Evolutionary conservation across 2,113 vertebrate genomes (phyloP), one percentile per base, ranked within the genome.

Genomic region (Zosterops lateralis): DNA sequence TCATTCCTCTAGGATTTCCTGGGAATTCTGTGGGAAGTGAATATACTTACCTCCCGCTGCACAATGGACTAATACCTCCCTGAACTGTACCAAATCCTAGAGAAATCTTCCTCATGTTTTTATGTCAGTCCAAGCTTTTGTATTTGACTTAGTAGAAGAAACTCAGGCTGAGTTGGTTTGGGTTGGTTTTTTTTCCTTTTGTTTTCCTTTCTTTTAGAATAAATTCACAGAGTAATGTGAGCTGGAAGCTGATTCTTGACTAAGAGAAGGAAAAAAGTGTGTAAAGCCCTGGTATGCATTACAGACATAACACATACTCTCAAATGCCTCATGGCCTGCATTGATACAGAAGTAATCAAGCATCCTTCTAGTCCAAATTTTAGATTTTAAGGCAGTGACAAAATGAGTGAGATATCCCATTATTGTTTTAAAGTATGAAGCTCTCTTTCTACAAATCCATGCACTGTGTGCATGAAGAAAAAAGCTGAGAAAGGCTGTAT

Each of bases 381-480:
- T 56, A 81, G 72, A 61, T 89, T 85, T 78, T 81, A 87, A 93
- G 38, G 42, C 82, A 87, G 80, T 77, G 31, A 83, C 72, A 40
- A 92, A 61, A 60, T 20, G 6, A 60, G 24, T 65, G 86, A 89
- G 42, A 31, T 57, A 80, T 51, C 82, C 81, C 61, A 12, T 94
- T 83, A 44, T 18, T 84, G 68, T 50, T 86, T 67, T 34, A 95
- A 93, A 60, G 73, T 86, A 61, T 83, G 71, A 96, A 90, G 65
- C 88, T 95, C 84, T 96, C 53, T 93, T 96, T 91, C 64, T 95
- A 88, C 74, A 91, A 54, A 82, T 48, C 92, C 95, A 62, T 97
- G 96, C 97, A 97, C 98, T 89, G 77, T 97, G 97, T 98, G 97
- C 94, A 96, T 81, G 93, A 93, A 90, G 71, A 87, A 95, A 47